Conservation (phyloP, 2,113 vertebrate species). For the Globicephala melas region DNA sequence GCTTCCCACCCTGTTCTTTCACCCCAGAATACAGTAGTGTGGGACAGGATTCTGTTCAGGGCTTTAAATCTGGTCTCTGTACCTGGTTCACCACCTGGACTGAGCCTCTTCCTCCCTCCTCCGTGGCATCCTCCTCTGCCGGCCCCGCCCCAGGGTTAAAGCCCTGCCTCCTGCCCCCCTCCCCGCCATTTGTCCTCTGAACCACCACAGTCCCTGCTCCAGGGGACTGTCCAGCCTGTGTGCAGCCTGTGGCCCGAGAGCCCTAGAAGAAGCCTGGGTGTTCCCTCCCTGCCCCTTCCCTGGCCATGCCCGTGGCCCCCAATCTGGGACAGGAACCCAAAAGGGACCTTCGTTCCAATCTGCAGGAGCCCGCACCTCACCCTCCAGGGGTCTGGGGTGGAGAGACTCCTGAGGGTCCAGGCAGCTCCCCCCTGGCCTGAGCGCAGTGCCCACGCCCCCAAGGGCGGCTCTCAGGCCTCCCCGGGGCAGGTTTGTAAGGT, state of each 20-base stretch:
- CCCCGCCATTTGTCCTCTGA: not conserved
- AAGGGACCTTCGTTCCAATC: too few relatives aligned
- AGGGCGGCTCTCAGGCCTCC: not conserved
- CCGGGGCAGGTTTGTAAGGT: not conserved
- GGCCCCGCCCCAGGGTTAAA: not conserved
- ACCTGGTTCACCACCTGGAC: not conserved
- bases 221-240: not conserved
- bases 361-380: not conserved
- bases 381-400: too few relatives aligned
- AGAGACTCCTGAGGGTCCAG: not conserved
- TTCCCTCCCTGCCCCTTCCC: not conserved
- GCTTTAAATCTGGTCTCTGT: not conserved
- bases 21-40: not conserved
- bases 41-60: not conserved
- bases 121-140: not conserved
- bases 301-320: not conserved
- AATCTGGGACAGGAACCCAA: not conserved
- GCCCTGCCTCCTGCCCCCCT: too few relatives aligned
- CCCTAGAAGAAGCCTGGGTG: too few relatives aligned
- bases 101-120: not conserved
- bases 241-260: not conserved
- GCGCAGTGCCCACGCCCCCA: not conserved
- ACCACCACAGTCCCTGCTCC: not conserved
- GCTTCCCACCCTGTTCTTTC: not conserved
- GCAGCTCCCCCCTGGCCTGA: not conserved